Base-by-base conservation (phyloP, 1,140 invertebrate genomes). In the Littorina saxatilis region DNA sequence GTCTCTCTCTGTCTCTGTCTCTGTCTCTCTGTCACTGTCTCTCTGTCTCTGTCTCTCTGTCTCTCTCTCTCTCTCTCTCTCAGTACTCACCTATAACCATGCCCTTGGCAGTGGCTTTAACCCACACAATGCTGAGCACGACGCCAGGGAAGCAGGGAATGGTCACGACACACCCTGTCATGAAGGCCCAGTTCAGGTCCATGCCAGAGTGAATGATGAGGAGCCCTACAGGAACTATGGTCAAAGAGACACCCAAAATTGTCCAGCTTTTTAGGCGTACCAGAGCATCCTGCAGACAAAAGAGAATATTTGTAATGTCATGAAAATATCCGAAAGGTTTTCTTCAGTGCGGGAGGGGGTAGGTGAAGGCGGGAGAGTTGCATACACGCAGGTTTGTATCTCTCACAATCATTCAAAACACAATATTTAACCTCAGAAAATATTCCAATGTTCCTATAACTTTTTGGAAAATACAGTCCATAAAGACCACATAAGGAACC, bases 191-290 rank as follows among this genome's bases (percentile, higher is more conserved):
- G 83, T 88, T 89, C 2, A 90, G 83, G 75, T 90, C 85, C 2
- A 90, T 81, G 2, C 83, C 82, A 7, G 74, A 83, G 15, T 72
- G 61, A 3, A 82, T 82, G 1, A 90, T 79, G 0, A 80, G 23
- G 35, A 90, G 75, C 11, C 89, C 89, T 43, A 87, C 81, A 0
- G 89, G 87, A 13, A 90, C 78, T 4, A 90, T 85, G 15, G 77
- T 84, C 13, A 89, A 47, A 5, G 89, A 84, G 32, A 90, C 85
- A 84, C 87, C 87, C 37, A 90, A 68, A 35, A 90, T 89, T 68
- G 87, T 89, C 89, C 89, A 90, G 73, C 83, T 90, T 47, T 90
- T 90, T 61, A 88, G 85, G 15, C 84, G 63, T 4, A 90, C 80
- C 47, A 92, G 11, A 37, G 35, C 40, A 37, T 72, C 68, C 68